A percentile compares a stretch with the other conserved stretches of the same genome.
phyloP scores from a whole-genome alignment of 2,113 vertebrate species.

The Brachionichthys hirsutus region DNA sequence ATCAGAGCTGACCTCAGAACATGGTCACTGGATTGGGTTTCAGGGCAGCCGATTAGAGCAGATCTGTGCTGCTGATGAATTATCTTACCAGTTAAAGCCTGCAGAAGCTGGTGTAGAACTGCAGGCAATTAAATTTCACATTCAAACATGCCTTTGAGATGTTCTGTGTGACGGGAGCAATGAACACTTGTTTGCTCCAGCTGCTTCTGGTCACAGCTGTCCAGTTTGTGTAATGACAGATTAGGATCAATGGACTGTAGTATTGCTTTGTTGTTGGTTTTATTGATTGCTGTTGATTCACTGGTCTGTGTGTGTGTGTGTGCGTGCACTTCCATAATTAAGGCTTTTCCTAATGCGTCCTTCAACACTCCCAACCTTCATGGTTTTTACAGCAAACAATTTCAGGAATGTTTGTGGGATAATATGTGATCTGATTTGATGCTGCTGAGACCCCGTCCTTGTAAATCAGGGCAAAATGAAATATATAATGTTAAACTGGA shows the following conservation, averaged over 20 bases:
- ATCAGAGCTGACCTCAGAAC: slow-evolving; percentile 47
- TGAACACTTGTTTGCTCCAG: slow-evolving; percentile 16
- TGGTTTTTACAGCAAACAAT: slow-evolving; percentile 8
- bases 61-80: slow-evolving; percentile 11
- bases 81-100: not conserved
- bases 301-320: not conserved
- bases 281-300: not conserved
- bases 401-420: slow-evolving; percentile 27
- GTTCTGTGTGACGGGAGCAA: not conserved
- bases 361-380: slow-evolving; percentile 33
- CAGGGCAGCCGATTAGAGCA: slow-evolving; percentile 24
- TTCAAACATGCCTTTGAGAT: slow-evolving; percentile 1
- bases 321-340: slow-evolving; percentile 31
- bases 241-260: slow-evolving; percentile 4
- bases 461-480: slow-evolving; percentile 12
- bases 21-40: slow-evolving; percentile 47
- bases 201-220: not conserved
- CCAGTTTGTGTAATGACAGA: slow-evolving; percentile 13
- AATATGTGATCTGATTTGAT: slow-evolving; percentile 23
- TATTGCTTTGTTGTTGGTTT: slow-evolving; percentile 2
- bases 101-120: not conserved
- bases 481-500: slow-evolving; percentile 3
- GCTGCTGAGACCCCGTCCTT: not conserved
- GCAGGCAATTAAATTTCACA: not conserved
- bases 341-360: slow-evolving; percentile 9